These are phyloP conservation scores for Mechanitis messenoides DNA, from an alignment of 2,888 invertebrate species.

Conservation along the genomic window DNA sequence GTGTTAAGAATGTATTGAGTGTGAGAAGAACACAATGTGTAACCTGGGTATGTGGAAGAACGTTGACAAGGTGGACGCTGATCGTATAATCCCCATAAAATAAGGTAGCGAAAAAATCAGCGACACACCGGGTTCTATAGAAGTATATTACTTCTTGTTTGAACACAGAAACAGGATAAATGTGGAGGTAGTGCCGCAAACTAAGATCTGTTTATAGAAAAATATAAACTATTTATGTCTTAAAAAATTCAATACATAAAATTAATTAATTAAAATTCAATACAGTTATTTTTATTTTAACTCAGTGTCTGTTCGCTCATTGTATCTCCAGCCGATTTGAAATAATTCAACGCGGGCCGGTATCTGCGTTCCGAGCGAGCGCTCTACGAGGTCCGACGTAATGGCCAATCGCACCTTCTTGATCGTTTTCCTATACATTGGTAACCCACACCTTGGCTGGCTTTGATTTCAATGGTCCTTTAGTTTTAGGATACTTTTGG, in stretches of 20 bases:
- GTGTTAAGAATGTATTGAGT: constrained; percentile 29
- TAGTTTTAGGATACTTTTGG: neutral
- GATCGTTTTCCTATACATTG: constrained; percentile 44
- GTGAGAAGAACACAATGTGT: constrained; percentile 54
- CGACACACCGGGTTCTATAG: constrained; percentile 42
- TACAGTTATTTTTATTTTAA: neutral
- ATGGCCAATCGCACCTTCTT: constrained; percentile 47
- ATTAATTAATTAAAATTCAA: neutral
- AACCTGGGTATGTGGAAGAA: constrained; percentile 65
- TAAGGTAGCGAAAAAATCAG: constrained; percentile 60
- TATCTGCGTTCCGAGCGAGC: constrained; percentile 51
- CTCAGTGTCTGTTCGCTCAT: constrained; percentile 17
- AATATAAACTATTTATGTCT: neutral
- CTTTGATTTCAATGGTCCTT: neutral
- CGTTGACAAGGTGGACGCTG: constrained; percentile 74
- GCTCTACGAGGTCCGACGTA: constrained; percentile 53
- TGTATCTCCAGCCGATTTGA: constrained; percentile 27
- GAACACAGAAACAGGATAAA: too few relatives aligned
- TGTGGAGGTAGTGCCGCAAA: too few relatives aligned
- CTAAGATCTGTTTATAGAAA: too few relatives aligned
- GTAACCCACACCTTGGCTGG: constrained; percentile 12
- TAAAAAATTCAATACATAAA: neutral
- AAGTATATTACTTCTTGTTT: neutral
- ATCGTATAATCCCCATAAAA: constrained; percentile 75
- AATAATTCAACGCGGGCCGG: constrained; percentile 50